phyloP scores from a whole-genome alignment of 2,888 invertebrate genomes.

The Pachydiplax longipennis region DNA sequence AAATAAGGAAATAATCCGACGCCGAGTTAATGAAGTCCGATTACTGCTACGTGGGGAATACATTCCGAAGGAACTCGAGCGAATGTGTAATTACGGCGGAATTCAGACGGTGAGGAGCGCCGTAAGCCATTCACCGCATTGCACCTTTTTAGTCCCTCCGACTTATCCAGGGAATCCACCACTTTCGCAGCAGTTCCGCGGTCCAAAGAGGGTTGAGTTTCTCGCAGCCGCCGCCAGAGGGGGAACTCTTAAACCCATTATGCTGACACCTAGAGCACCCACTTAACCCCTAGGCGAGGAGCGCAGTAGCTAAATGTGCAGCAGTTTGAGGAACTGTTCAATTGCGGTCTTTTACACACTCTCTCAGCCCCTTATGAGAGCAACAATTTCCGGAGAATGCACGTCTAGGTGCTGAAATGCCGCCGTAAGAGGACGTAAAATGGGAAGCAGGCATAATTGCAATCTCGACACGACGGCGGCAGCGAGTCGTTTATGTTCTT shows the following conservation, averaged over 20 bases:
- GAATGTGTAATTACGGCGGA: not conserved
- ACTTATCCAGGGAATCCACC: not conserved
- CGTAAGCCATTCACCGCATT: not conserved
- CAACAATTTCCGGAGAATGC: not conserved
- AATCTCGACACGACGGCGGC: not conserved
- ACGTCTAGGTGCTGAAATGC: not conserved
- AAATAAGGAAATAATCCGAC: not conserved
- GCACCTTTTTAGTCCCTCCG: not conserved
- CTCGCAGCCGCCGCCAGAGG: not conserved
- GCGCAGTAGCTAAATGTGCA: not conserved
- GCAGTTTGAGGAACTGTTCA: not conserved
- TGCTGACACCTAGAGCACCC: not conserved
- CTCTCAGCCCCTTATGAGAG: not conserved
- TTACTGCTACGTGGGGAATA: not conserved
- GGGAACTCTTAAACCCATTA: not conserved
- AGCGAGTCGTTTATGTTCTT: not conserved
- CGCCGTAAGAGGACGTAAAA: not conserved
- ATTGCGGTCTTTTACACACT: not conserved
- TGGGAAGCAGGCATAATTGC: not conserved
- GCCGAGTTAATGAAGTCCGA: not conserved
- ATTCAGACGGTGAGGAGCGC: not conserved
- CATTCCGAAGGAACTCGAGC: not conserved
- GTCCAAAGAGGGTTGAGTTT: not conserved
- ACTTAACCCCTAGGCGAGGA: not conserved
- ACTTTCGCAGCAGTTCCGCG: not conserved